These are phyloP conservation scores for Crypturellus tataupa DNA, from an alignment of 2,797 vertebrate species.

Conservation along the genomic window DNA sequence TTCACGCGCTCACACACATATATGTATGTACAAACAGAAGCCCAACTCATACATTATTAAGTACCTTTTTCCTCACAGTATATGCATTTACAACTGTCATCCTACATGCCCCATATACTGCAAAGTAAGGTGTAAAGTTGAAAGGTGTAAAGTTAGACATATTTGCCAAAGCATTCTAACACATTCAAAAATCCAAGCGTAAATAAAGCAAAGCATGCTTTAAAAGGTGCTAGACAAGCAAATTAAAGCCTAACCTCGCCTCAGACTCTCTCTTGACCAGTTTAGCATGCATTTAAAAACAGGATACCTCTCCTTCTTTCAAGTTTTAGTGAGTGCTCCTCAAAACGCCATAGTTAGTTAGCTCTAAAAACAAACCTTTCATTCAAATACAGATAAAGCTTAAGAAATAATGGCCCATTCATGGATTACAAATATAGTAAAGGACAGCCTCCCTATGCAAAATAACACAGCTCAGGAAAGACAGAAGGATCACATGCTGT, in stretches of 20 bases:
- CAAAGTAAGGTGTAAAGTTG: conserved; percentile 8
- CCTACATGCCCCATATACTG: background rate
- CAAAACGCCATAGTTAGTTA: conserved; percentile 33
- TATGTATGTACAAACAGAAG: background rate
- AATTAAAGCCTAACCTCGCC: conserved; percentile 52
- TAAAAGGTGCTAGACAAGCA: conserved; percentile 64
- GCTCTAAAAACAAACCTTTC: conserved; percentile 31
- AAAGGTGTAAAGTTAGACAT: conserved; percentile 40
- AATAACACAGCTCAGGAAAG: conserved; percentile 13
- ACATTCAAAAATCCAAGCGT: conserved; percentile 8
- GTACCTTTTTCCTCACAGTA: background rate
- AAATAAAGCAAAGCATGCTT: conserved; percentile 53
- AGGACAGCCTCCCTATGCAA: background rate
- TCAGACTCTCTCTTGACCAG: conserved; percentile 51
- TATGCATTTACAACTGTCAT: background rate
- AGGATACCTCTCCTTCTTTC: conserved; percentile 10
- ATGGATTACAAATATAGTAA: background rate
- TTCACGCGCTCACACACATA: background rate
- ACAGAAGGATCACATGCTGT: background rate
- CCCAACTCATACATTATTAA: background rate
- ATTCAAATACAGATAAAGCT: background rate
- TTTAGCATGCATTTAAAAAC: conserved; percentile 52
- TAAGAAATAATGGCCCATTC: background rate
- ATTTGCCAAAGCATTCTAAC: conserved; percentile 38
- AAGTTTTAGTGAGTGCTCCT: conserved; percentile 48